phyloP scores from a whole-genome alignment of 2,888 invertebrate genomes.

The Heteromurus nitidus region DNA sequence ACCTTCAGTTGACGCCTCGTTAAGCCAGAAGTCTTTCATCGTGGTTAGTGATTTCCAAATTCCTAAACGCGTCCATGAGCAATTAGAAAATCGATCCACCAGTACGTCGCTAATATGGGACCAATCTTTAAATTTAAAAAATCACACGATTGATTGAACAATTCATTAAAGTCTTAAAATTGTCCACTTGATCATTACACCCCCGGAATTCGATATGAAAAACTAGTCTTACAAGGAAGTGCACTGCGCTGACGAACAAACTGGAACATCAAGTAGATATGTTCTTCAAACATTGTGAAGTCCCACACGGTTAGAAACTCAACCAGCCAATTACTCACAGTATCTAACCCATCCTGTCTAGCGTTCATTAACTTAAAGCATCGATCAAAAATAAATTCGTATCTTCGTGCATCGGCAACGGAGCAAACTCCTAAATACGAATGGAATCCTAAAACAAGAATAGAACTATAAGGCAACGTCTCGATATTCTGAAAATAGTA shows the following conservation, averaged over 20 bases:
- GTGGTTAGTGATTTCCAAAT: background rate
- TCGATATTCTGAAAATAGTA: too few relatives aligned
- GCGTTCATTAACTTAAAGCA: background rate
- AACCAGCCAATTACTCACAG: background rate
- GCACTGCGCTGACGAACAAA: background rate
- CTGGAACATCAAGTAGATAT: background rate
- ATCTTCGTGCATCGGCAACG: background rate
- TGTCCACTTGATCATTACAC: too few relatives aligned
- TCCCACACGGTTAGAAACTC: background rate
- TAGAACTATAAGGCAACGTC: too few relatives aligned
- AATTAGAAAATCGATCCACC: background rate
- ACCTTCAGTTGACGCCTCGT: background rate
- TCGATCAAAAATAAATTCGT: constrained; percentile 1
- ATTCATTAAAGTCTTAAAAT: background rate
- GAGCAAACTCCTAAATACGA: background rate
- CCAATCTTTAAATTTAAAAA: too few relatives aligned
- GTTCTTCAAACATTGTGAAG: background rate
- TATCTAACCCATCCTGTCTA: background rate
- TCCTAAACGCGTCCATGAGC: background rate
- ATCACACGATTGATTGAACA: too few relatives aligned
- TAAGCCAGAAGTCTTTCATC: background rate
- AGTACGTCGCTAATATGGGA: too few relatives aligned
- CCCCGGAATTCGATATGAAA: too few relatives aligned
- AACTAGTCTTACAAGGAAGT: constrained; percentile 4
- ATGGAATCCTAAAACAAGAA: constrained; percentile 8